phyloP scores from a whole-genome alignment of 2,888 invertebrate species.

The Sminthurides aquaticus region DNA sequence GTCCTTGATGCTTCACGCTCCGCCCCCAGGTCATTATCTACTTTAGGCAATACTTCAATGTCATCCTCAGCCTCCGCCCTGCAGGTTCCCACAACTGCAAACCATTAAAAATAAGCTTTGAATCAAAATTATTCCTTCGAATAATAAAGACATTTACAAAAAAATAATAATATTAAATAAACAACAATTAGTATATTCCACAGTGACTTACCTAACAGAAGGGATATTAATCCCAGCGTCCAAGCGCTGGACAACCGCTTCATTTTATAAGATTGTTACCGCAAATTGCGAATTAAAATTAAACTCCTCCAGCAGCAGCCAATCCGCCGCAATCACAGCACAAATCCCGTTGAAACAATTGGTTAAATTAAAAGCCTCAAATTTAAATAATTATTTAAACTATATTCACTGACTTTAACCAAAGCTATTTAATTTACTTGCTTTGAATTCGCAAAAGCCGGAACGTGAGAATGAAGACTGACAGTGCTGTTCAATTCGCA shows the following conservation, averaged over 20 bases:
- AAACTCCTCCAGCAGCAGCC: background rate
- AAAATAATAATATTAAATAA: background rate
- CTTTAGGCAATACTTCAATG: conserved; percentile 55
- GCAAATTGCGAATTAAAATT: background rate
- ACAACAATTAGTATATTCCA: background rate
- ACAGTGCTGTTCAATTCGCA: no score
- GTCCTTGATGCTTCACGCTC: conserved; percentile 83
- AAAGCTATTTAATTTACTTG: no score
- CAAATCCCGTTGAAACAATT: no score
- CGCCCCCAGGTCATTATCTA: conserved; percentile 73
- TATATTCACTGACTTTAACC: no score
- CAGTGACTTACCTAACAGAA: background rate
- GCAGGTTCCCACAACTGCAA: conserved; percentile 13
- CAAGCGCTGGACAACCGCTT: background rate
- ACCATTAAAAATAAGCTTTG: background rate
- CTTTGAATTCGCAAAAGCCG: no score
- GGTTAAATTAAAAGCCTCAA: no score
- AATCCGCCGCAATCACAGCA: background rate
- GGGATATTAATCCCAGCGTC: background rate
- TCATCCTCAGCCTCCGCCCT: conserved; percentile 44
- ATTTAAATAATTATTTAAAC: no score
- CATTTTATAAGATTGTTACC: background rate
- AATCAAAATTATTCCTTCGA: background rate
- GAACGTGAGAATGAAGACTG: background rate
- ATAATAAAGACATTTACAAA: background rate